Conservation (phyloP, 2,888 invertebrate genomes). For the Azorinus chamasolen region DNA sequence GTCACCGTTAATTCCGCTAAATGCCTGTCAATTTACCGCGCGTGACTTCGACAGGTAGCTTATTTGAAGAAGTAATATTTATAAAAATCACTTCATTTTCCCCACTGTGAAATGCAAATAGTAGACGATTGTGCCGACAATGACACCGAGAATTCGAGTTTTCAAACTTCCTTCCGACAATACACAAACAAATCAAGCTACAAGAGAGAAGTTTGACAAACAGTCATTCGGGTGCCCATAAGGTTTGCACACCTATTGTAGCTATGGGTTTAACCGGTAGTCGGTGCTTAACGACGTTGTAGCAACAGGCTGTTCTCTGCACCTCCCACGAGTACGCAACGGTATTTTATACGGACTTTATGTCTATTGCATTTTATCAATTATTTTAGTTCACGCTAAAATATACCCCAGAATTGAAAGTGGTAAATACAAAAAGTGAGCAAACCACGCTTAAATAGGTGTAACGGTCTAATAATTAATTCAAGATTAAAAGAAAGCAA, state of each 20-base stretch:
- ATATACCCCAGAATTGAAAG: no score
- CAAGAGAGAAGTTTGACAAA: conserved; percentile 51
- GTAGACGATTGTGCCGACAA: no score
- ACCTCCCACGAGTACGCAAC: conserved; percentile 60
- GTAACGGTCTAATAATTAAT: no score
- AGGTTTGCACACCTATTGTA: conserved; percentile 58
- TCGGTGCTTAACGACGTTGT: conserved; percentile 56
- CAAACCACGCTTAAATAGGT: no score
- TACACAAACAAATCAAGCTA: conserved; percentile 47
- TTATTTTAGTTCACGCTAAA: no score
- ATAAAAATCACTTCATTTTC: conserved; percentile 4
- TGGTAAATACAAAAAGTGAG: no score
- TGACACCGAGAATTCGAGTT: conserved; percentile 1
- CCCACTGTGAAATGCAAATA: background rate
- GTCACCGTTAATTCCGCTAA: background rate
- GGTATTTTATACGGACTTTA: no score
- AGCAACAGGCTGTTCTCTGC: conserved; percentile 75
- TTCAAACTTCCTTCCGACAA: conserved; percentile 31
- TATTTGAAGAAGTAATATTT: background rate
- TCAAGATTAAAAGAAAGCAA: no score
- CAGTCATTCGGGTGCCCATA: conserved; percentile 38
- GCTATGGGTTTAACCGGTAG: conserved; percentile 60
- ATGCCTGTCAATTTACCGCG: background rate
- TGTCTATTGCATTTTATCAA: no score
- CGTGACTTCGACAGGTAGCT: no score